Base-by-base conservation (phyloP, 2,888 invertebrate species). In the Xestia xanthographa region DNA sequence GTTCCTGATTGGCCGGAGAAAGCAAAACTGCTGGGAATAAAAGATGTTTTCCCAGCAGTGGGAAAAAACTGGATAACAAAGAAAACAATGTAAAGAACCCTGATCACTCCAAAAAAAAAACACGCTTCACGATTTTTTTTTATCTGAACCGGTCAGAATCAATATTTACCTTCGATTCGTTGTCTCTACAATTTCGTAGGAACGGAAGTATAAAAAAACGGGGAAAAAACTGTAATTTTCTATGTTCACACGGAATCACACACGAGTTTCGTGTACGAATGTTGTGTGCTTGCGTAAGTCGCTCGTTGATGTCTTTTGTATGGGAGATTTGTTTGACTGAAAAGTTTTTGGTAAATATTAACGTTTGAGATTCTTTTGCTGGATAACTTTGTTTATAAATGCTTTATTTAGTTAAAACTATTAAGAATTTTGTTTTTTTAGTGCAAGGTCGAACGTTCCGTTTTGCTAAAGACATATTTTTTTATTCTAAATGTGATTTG, bases 291-390 rank as follows among this genome's bases (percentile, higher is more conserved):
- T 70, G 82, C 82, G 82, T 81, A 80, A 62, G 45, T 56, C 20
- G 66, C 88, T 84, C 92, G 94, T 94, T 94, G 91, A 94, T 87
- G 90, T 94, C 94, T 93, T 94, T 93, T 92, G 80, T 92, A 91
- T 89, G 76, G 69, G 56, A 72, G 22, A 74, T 66, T 45, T 69
- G 29, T 50, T 66, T 60, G 45, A 71, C 38, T 17, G 11, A 43
- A 45, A 12, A 70, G 4, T 14, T 66, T 77, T 66, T 26, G 45
- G 20, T 53, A 41, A 66, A 50, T 70, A 29, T 66, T 66, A 14
- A 45, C 62, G 22, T 38, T 48, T 34, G 0, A 14, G 29, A 75
- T 75, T 60, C 3, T 38, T 66, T 48, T 26, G 45, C n/a, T 12
- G 20, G 17, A 60, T 11, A 11, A 43, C 8, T 65, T 66, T 12